Base-by-base conservation (phyloP, 2,113 vertebrate species). In the Clupea harengus region DNA sequence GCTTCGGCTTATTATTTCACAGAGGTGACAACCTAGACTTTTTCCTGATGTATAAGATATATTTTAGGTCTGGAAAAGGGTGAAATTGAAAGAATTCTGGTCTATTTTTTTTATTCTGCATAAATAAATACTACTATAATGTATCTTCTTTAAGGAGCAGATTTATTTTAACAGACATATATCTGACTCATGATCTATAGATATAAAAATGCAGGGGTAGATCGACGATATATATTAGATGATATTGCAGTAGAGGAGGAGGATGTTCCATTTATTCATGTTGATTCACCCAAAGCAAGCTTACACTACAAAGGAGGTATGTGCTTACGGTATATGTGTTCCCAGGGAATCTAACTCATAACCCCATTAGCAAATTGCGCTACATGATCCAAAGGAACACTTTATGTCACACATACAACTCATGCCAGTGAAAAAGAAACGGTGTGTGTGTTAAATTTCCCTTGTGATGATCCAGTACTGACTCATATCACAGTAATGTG, bases 361-460 rank as follows among this genome's bases (percentile, higher is more conserved):
- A 39, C 11, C 11, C 13, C 4, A 39, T 17, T 78, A 20, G 7
- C 8, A 64, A 3, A 39, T 32, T 3, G 5, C 72, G 17, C 72
- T 17, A 32, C n/a, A 39, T 78, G 72, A 78, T 13, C 28, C 9
- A 44, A 78, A 78, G 72, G 28, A 78, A 78, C 10, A 28, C 72
- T 78, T 78, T 44, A 32, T 78, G 32, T 78, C 13, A 32, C 28
- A 1, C 72, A 39, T 32, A 32, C 28, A 78, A 32, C 72, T 18
- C 28, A 15, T 39, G 10, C 25, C 9, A 39, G 15, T 39, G 25
- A 15, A 20, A 6, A 22, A 22, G 20, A 22, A 20, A 7, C 18
- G 46, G 52, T 81, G 88, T 81, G 86, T 57, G 78, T 54, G 83
- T 17, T 78, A 39, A 11, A 72, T 72, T 72, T 39, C 13, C 11